A percentile compares a stretch with the other conserved stretches of the same genome.
These are phyloP conservation scores for Coendou prehensilis DNA, from an alignment of 2,797 vertebrate species.

Conservation along the genomic window DNA sequence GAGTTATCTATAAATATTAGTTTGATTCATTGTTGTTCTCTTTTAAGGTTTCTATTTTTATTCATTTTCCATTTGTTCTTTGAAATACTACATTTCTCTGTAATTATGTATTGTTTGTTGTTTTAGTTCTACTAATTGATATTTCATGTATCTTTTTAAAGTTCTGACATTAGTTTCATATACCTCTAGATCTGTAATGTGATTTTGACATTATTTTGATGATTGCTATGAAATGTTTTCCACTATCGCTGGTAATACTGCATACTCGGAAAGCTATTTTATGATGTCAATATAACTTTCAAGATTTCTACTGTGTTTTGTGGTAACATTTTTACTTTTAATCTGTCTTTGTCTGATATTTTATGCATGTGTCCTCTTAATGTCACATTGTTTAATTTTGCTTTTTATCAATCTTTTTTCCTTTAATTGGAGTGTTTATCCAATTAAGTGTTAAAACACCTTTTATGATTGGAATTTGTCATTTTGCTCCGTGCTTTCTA, in stretches of 20 bases:
- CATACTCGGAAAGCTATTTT: neutral
- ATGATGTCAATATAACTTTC: neutral
- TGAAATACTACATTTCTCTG: neutral
- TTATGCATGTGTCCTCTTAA: neutral
- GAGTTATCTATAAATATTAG: neutral
- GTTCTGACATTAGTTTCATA: neutral
- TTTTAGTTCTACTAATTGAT: neutral
- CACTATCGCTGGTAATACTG: neutral
- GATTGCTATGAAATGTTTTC: neutral
- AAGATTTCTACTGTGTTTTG: neutral
- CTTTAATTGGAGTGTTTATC: neutral
- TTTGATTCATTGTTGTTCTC: neutral
- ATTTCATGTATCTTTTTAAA: neutral
- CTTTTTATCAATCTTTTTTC: neutral
- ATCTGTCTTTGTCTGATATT: neutral
- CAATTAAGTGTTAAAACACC: neutral
- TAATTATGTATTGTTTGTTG: neutral
- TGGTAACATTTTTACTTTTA: conserved; percentile 3
- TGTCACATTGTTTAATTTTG: neutral
- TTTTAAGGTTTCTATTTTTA: neutral
- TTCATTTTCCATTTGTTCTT: neutral
- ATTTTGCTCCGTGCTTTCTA: neutral
- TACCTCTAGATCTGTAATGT: neutral
- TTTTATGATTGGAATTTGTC: neutral
- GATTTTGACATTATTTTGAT: neutral